A percentile compares a stretch with the other conserved stretches of the same genome.
Conservation (phyloP, 2,797 vertebrate genomes). For the Melanotaenia boesemani region DNA sequence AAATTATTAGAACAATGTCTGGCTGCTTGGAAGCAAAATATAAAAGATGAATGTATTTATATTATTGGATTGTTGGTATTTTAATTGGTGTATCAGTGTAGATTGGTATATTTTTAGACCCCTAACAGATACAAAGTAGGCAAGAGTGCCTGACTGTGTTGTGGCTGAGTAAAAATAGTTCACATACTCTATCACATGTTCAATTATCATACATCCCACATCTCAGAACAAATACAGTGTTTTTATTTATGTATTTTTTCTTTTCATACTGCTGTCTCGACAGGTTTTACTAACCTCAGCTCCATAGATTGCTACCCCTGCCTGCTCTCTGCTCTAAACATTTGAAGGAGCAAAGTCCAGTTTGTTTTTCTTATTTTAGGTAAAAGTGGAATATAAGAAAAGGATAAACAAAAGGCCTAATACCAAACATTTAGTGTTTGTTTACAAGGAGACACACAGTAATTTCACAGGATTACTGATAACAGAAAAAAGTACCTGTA, state of each 20-base stretch:
- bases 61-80: no score
- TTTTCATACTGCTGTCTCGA: constrained; percentile 7
- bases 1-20: no score
- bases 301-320: background rate
- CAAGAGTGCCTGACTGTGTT: no score
- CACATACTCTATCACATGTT: background rate
- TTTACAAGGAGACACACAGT: background rate
- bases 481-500: background rate
- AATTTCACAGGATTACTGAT: background rate
- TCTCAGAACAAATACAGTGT: background rate
- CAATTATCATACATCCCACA: background rate
- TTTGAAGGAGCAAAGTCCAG: background rate
- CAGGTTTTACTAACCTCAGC: background rate
- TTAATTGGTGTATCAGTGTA: no score
- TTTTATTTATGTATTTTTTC: background rate
- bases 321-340: background rate
- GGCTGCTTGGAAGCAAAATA: no score
- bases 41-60: no score
- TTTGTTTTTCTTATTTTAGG: background rate
- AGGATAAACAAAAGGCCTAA: background rate
- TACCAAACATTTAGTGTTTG: no score
- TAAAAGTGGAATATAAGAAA: background rate
- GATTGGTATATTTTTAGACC: no score
- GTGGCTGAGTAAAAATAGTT: background rate
- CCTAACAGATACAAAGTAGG: no score